A percentile compares a stretch with the other conserved stretches of the same genome.
Conservation (phyloP, 2,113 vertebrate species). For the Planiliza haematocheilus region DNA sequence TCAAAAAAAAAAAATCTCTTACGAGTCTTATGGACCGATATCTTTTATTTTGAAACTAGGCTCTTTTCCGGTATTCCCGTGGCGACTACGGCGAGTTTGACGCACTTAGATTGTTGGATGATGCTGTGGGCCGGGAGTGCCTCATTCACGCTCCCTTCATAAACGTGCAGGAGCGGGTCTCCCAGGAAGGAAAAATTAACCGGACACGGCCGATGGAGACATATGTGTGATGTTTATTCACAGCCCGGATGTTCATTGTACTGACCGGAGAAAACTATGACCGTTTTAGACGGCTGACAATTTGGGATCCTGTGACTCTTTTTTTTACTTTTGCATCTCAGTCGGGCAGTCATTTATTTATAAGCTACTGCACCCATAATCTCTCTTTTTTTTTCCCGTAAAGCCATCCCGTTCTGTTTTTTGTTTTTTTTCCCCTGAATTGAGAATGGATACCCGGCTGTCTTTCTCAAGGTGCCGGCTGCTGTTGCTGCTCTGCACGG, state of each 20-base stretch:
- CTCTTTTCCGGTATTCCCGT: neutral
- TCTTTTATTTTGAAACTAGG: slow-evolving; percentile 59
- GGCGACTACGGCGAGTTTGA: neutral
- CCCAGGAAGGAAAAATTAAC: slow-evolving; percentile 39
- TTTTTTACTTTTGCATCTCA: slow-evolving; percentile 51
- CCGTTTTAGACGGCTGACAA: slow-evolving; percentile 39
- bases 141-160: slow-evolving; percentile 39
- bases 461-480: slow-evolving; percentile 41
- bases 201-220: slow-evolving; percentile 51
- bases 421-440: slow-evolving; percentile 1
- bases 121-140: slow-evolving; percentile 55
- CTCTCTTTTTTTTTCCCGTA: neutral
- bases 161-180: slow-evolving; percentile 35
- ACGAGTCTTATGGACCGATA: no score
- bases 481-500: slow-evolving; percentile 63
- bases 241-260: slow-evolving; percentile 19
- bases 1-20: no score
- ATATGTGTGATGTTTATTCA: slow-evolving; percentile 40
- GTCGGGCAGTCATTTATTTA: slow-evolving; percentile 13
- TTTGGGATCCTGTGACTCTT: slow-evolving; percentile 31
- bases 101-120: slow-evolving; percentile 17
- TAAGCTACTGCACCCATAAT: slow-evolving; percentile 17
- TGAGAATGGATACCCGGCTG: slow-evolving; percentile 59
- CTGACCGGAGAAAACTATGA: slow-evolving; percentile 44
- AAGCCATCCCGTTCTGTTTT: neutral